Conservation (phyloP, 2,113 vertebrate genomes). For the Gallinago jamesoni region DNA sequence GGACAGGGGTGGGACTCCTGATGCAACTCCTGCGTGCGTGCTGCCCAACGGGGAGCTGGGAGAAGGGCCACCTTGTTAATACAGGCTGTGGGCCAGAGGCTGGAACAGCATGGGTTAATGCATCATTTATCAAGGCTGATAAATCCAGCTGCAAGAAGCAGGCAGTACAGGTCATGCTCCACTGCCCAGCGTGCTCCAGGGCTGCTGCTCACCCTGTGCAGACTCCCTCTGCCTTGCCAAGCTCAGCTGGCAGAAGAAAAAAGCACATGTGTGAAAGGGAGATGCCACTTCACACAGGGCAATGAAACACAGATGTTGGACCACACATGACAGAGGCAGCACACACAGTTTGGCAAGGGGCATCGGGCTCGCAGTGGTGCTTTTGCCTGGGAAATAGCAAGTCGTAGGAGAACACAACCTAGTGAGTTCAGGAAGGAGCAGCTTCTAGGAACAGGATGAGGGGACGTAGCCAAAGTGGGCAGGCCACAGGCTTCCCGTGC, state of each 20-base stretch:
- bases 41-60: fast-evolving
- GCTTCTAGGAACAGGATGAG: neutral
- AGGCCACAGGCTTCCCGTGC: neutral
- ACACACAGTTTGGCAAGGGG: neutral
- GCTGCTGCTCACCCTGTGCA: neutral
- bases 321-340: neutral
- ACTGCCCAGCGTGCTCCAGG: neutral
- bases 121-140: neutral
- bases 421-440: neutral
- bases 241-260: neutral
- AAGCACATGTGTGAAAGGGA: neutral
- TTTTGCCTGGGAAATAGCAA: neutral
- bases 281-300: neutral
- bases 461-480: fast-evolving
- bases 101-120: fast-evolving
- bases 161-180: neutral
- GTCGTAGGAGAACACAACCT: neutral
- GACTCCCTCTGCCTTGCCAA: neutral
- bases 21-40: fast-evolving
- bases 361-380: fast-evolving
- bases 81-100: neutral
- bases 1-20: neutral
- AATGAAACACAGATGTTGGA: slow-evolving; percentile 20
- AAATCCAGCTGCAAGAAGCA: neutral
- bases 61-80: neutral